Base-by-base conservation (phyloP, 92 coral and sea anemone species). In the Pocillopora meandrina region DNA sequence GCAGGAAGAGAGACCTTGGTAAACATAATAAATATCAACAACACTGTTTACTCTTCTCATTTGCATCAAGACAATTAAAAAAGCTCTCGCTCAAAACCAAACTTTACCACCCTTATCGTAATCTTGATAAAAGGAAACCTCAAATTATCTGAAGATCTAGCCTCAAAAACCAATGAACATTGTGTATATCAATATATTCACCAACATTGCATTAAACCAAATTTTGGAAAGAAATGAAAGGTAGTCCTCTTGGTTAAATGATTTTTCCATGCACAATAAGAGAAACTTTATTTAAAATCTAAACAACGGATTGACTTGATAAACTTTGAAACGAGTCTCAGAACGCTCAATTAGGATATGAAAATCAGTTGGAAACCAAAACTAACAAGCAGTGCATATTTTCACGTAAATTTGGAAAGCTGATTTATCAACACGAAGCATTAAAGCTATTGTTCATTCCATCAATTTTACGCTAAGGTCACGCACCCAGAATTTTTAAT, bases 61-160 rank as follows among this genome's bases (percentile, higher is more conserved):
- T 16, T 20, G 49, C 47, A 65, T 20, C 35, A 55, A 15, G 0
- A 26, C 35, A 4, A 36, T 64, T n/a, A 7, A 16, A 47, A 31
- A 63, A 42, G 71, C 15, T 12, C 10, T 2, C 12, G 33, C 61
- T 33, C 67, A 76, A 60, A 21, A 61, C 56, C 18, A 34, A 76
- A 76, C 71, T n/a, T 19, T 33, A 35, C 20, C 17, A 15, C 23
- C 47, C n/a, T 62, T 77, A 77, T 77, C 70, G 62, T 71, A 36
- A 36, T 10, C 55, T 15, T 36, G 14, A 35, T 36, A 17, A 59
- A 42, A 23, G 10, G 60, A 75, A 79, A 35, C 83, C 74, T 20
- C 72, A 23, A 15, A 15, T 52, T 65, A 79, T 67, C 63, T 65
- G 4, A 21, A 20, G 20, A 79, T 79, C 76, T 69, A 17, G 34